These are phyloP conservation scores for Leucophenga montana DNA, from an alignment of 2,888 invertebrate genomes.

Conservation along the genomic window DNA sequence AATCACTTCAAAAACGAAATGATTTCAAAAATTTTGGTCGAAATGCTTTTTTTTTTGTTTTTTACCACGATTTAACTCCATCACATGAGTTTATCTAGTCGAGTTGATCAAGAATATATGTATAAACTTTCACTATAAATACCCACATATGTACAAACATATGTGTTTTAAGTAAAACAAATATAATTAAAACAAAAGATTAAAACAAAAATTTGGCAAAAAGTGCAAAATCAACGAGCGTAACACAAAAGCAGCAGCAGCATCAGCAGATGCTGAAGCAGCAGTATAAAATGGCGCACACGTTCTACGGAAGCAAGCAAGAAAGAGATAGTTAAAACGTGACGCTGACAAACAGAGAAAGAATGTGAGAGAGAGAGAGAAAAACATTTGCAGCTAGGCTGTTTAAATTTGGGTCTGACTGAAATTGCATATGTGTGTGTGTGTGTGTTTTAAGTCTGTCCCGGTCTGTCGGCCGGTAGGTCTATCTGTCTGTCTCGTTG, in stretches of 20 bases:
- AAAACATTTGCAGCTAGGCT: neutral
- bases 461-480: neutral
- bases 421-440: conserved; percentile 2
- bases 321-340: neutral
- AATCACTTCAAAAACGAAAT: too few species aligned
- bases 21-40: too few species aligned
- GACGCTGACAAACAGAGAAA: neutral
- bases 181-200: conserved; percentile 32
- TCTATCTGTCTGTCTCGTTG: conserved; percentile 4
- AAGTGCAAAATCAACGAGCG: conserved; percentile 10
- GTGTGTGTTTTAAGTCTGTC: conserved; percentile 8
- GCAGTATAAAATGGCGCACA: conserved; percentile 59
- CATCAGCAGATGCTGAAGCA: neutral
- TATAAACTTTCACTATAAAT: too few species aligned
- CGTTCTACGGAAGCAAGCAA: conserved; percentile 59
- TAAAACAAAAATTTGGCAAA: conserved; percentile 27
- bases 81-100: too few species aligned
- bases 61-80: too few species aligned
- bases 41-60: too few species aligned
- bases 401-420: conserved; percentile 19
- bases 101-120: too few species aligned
- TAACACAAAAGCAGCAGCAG: neutral
- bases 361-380: neutral
- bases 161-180: too few species aligned
- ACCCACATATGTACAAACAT: too few species aligned